Percentiles rank a stretch among this genome's conserved stretches.
Evolutionary conservation across 2,888 invertebrate genomes (phyloP).

Genomic region (Bombyx huttoni): DNA sequence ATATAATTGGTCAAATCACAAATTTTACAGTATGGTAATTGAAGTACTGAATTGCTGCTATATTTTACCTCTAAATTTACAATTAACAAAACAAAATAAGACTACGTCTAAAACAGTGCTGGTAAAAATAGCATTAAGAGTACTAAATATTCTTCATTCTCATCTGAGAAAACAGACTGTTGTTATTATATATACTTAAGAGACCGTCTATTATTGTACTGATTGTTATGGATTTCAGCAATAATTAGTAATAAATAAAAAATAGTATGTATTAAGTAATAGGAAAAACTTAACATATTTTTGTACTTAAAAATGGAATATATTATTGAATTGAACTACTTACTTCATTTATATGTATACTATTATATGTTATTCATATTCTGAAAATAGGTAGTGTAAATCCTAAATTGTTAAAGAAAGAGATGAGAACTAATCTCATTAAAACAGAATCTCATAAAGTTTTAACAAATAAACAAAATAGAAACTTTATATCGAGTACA

Average conservation of each 20-base stretch:
- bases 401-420: no score
- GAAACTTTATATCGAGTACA: neutral
- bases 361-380: no score
- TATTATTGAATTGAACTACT: no score
- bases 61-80: neutral
- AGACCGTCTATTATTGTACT: neutral
- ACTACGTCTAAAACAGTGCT: neutral
- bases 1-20: constrained; percentile 4
- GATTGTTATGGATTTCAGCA: neutral
- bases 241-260: neutral
- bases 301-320: neutral
- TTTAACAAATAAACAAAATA: neutral
- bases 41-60: neutral
- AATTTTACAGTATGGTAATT: neutral
- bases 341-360: no score
- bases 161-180: neutral
- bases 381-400: no score
- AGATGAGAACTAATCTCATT: no score
- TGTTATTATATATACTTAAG: neutral
- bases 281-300: neutral
- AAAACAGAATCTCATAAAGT: no score
- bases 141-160: neutral
- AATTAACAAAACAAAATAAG: neutral
- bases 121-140: neutral
- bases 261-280: neutral